A percentile compares a stretch with the other conserved stretches of the same genome.
phyloP scores from a whole-genome alignment of 2,797 vertebrate genomes.

The Coccyzus lansbergi region DNA sequence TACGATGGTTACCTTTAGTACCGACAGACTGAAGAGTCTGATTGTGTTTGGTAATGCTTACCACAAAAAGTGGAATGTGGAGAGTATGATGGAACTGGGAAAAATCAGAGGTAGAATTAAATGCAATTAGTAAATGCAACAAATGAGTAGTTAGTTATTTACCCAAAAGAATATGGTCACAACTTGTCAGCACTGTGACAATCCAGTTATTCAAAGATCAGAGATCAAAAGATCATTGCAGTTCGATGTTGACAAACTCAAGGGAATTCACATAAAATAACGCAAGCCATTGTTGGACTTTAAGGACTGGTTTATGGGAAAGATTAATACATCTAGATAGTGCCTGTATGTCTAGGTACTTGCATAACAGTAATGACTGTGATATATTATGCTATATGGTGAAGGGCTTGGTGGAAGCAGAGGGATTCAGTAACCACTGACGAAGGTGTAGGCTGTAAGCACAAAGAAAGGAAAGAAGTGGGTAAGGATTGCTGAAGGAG shows the following conservation, averaged over 20 bases:
- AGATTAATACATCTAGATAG: conserved; percentile 17
- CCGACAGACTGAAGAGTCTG: not conserved
- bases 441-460: not conserved
- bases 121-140: not conserved
- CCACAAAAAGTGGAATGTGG: not conserved
- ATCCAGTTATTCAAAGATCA: not conserved
- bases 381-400: not conserved
- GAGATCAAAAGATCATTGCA: not conserved
- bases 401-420: not conserved
- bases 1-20: not conserved
- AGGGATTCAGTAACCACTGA: not conserved
- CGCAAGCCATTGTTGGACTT: not conserved
- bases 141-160: not conserved
- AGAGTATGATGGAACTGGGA: not conserved
- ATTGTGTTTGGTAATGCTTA: not conserved
- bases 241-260: not conserved
- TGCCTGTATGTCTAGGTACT: not conserved
- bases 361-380: not conserved
- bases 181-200: not conserved
- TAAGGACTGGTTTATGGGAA: not conserved
- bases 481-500: conserved; percentile 14
- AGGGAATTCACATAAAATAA: not conserved
- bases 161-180: not conserved
- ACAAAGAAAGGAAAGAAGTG: not conserved
- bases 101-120: not conserved